These are phyloP conservation scores for Macroteleia sp. DNA, from an alignment of 2,888 invertebrate genomes.

Conservation along the genomic window DNA sequence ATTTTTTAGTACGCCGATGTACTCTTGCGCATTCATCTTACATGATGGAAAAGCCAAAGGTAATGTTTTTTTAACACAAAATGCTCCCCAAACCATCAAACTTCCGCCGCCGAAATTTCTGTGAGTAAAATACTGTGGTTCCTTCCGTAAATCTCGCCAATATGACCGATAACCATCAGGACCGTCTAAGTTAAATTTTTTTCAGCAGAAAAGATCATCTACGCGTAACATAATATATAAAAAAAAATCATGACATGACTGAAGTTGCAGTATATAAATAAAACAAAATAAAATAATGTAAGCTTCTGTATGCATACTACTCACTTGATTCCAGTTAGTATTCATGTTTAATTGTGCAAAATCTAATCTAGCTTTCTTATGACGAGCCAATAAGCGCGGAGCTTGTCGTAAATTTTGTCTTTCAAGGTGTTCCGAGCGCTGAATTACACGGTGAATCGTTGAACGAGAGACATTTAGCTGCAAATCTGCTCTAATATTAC, in stretches of 20 bases:
- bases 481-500: constrained; percentile 17
- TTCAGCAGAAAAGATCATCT: too few relatives aligned
- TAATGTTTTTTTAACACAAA: too few relatives aligned
- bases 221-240: too few relatives aligned
- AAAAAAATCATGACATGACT: too few relatives aligned
- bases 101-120: constrained; percentile 25
- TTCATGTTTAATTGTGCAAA: constrained; percentile 24
- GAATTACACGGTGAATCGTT: constrained; percentile 15
- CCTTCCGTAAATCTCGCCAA: constrained; percentile 41
- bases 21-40: constrained; percentile 5
- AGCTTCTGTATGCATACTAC: too few relatives aligned
- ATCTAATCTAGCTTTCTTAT: constrained; percentile 23
- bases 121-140: constrained; percentile 6
- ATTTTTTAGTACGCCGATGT: not conserved
- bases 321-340: constrained; percentile 28
- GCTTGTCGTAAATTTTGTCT: constrained; percentile 16
- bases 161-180: constrained; percentile 32
- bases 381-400: constrained; percentile 15
- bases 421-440: not conserved
- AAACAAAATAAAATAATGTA: too few relatives aligned
- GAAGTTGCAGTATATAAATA: too few relatives aligned
- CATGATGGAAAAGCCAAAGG: constrained; percentile 8
- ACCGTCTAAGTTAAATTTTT: too few relatives aligned
- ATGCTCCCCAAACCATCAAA: constrained; percentile 16
- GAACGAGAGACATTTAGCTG: constrained; percentile 20